Percentiles rank a stretch among this genome's conserved stretches.
phyloP scores from a whole-genome alignment of 2,113 vertebrate species.

The Gallinago jamesoni region DNA sequence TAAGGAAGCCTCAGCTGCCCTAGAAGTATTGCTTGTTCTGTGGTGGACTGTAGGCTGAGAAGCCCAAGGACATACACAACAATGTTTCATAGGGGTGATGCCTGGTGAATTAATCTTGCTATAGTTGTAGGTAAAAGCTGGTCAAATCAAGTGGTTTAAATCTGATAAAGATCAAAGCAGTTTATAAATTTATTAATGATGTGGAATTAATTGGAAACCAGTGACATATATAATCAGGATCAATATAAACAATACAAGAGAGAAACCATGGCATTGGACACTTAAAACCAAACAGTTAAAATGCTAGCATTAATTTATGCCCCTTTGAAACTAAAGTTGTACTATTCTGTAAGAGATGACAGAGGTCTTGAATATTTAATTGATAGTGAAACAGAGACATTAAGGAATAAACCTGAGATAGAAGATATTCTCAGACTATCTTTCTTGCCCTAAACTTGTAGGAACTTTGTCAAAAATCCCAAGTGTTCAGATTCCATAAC shows the following conservation, averaged over 20 bases:
- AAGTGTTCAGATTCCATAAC: background rate
- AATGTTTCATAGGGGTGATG: background rate
- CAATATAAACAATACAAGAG: background rate
- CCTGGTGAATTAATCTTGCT: background rate
- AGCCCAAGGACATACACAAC: background rate
- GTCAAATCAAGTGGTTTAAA: background rate
- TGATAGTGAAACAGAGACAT: background rate
- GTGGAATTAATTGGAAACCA: background rate
- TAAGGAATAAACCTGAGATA: background rate
- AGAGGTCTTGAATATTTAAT: background rate
- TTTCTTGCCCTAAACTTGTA: background rate
- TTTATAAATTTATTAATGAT: background rate
- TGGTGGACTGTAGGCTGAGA: background rate
- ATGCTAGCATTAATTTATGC: background rate
- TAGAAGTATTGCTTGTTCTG: background rate
- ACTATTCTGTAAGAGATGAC: background rate
- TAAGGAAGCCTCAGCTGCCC: background rate
- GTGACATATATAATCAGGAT: background rate
- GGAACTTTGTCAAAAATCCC: background rate
- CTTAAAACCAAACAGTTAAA: background rate
- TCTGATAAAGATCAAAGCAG: background rate
- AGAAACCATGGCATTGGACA: background rate
- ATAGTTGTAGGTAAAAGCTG: background rate
- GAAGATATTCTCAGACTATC: background rate
- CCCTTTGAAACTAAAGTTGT: background rate